Percentiles rank a stretch among this genome's conserved stretches.
These are phyloP conservation scores for Lamprologus tigripictilis DNA, from an alignment of 2,113 vertebrate species.

Conservation along the genomic window DNA sequence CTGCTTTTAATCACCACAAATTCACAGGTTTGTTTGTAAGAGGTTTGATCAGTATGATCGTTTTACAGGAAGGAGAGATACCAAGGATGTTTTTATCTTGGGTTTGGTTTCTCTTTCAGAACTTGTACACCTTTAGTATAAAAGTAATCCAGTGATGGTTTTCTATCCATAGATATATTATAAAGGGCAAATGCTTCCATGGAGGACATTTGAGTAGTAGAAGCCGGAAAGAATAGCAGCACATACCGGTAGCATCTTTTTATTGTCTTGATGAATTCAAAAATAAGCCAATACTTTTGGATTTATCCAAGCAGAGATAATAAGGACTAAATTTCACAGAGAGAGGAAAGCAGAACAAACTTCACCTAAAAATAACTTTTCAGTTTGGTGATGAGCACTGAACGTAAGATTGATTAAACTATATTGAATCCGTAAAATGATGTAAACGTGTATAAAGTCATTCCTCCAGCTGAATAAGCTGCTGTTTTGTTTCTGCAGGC, in stretches of 20 bases:
- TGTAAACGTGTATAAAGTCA: rapidly evolving
- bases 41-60: rapidly evolving
- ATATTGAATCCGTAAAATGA: not conserved
- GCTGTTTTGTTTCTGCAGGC: slow-evolving; percentile 70
- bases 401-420: not conserved
- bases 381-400: not conserved
- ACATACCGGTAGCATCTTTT: not conserved
- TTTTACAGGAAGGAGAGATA: not conserved
- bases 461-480: not conserved
- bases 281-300: not conserved
- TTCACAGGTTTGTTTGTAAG: not conserved
- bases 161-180: not conserved
- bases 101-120: not conserved
- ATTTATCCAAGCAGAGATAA: not conserved
- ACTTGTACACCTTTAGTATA: not conserved
- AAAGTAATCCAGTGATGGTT: not conserved
- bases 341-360: not conserved
- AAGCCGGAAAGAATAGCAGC: not conserved
- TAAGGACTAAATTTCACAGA: not conserved
- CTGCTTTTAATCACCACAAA: not conserved
- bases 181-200: not conserved
- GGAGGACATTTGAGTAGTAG: not conserved
- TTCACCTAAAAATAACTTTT: not conserved
- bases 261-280: not conserved
- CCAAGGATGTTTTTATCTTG: not conserved